A percentile compares a stretch with the other conserved stretches of the same genome.
These are phyloP conservation scores for Tetrao urogallus DNA, from an alignment of 2,113 vertebrate species.

Conservation along the genomic window DNA sequence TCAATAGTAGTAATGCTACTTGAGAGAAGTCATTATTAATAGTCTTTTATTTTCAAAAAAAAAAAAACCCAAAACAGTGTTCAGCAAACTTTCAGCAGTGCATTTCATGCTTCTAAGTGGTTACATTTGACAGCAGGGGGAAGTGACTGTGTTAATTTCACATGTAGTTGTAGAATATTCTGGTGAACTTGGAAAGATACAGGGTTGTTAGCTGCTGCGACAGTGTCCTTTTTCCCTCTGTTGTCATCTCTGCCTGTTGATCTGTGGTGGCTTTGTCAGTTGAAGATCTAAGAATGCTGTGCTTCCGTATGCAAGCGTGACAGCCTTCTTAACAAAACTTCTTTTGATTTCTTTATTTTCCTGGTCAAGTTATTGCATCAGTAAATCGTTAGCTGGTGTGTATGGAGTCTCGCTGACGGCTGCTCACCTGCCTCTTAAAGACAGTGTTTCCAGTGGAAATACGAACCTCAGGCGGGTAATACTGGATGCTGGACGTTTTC, in stretches of 20 bases:
- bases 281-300: background rate
- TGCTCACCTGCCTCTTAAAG: constrained; percentile 77
- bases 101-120: background rate
- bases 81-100: too few relatives aligned
- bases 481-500: constrained; percentile 64
- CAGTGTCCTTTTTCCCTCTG: background rate
- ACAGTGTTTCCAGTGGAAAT: constrained; percentile 7
- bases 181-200: background rate
- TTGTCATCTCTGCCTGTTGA: background rate
- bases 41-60: background rate
- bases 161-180: background rate
- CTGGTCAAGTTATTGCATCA: constrained; percentile 80
- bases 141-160: background rate
- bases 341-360: background rate
- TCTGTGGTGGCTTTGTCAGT: background rate
- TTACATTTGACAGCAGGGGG: background rate
- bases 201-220: background rate
- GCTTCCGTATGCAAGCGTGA: background rate
- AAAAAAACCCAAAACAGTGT: too few relatives aligned
- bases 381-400: constrained; percentile 73
- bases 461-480: constrained; percentile 65
- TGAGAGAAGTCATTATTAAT: background rate
- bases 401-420: constrained; percentile 77
- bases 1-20: background rate
- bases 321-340: background rate